Evolutionary conservation across 2,888 invertebrate species (phyloP), one percentile per base, ranked within the genome.

Genomic region (Halocaridina rubra): DNA sequence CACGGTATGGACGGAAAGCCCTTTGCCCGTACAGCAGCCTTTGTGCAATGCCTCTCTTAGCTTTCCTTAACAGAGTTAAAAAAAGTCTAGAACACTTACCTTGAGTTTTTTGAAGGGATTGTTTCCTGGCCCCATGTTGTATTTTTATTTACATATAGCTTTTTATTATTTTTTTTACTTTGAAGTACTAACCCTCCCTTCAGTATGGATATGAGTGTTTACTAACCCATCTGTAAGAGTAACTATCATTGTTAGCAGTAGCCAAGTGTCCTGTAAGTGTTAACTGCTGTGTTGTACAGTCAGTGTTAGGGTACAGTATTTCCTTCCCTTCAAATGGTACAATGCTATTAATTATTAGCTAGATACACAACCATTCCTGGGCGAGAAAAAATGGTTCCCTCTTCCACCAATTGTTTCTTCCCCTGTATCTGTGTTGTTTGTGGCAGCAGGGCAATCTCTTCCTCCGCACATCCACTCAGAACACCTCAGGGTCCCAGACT

Each of bases 1-100:
- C 32, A 84, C 82, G 82, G 82, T 84, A 84, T 59, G 82, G 64
- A 74, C 57, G 80, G 39, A 30, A 80, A 61, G 72, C 29, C n/a
- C 61, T 39, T 24, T 64, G 61, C 80, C 39, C 64, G 1, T 24
- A 22, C 39, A 30, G 10, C 74, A 27, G 19, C 46, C 74, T 67
- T 33, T 53, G 69, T 57, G 53, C 79, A 29, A n/a, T 69, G 53
- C n/a, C 24, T 53, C 69, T 75, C 53, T 27, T 69, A 53, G 53
- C 8, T 53, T 53, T 53, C 19, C 53, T 10, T 10, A 53, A 53
- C 53, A 53, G 53, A 53, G n/a, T n/a, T n/a, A n/a, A n/a, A n/a
- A n/a, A n/a, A n/a, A n/a, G n/a, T n/a, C n/a, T n/a, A n/a, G n/a
- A n/a, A n/a, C 19, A 53, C 16, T 53, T 3, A 53, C 53, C 53